Percentiles rank a stretch among this genome's conserved stretches.
Evolutionary conservation across 2,888 invertebrate genomes (phyloP).

Genomic region (Drosophila acutilabella): DNA sequence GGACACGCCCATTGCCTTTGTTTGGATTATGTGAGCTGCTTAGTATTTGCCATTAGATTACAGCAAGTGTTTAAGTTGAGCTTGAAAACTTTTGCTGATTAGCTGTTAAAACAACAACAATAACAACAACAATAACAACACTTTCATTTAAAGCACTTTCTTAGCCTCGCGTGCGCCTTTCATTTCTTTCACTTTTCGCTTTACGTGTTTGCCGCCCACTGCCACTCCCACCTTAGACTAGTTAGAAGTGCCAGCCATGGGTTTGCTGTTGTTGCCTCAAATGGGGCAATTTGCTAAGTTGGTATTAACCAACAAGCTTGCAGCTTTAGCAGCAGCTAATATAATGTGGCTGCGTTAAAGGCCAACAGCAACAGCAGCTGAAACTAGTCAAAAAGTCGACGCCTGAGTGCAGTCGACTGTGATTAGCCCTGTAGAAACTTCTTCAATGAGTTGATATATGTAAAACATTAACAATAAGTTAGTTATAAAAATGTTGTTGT

Average conservation of each 20-base stretch:
- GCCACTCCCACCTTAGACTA: neutral
- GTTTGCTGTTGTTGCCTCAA: neutral
- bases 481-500: no score
- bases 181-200: slow-evolving; percentile 2
- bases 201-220: neutral
- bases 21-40: slow-evolving; percentile 8
- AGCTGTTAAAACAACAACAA: slow-evolving; percentile 4
- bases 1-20: neutral
- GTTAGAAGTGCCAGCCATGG: neutral
- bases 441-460: neutral
- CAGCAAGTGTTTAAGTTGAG: slow-evolving; percentile 14
- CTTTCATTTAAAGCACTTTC: slow-evolving; percentile 12
- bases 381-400: neutral
- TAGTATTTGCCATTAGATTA: slow-evolving; percentile 19
- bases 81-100: slow-evolving; percentile 16
- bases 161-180: slow-evolving; percentile 2
- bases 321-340: slow-evolving; percentile 35
- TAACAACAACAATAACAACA: slow-evolving; percentile 3
- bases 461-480: neutral
- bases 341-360: slow-evolving; percentile 32
- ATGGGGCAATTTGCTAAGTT: slow-evolving; percentile 49
- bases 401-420: neutral
- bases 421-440: neutral
- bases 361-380: neutral
- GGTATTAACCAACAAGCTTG: slow-evolving; percentile 43